phyloP scores from a whole-genome alignment of 2,888 invertebrate genomes.

The Coleophora deauratella region DNA sequence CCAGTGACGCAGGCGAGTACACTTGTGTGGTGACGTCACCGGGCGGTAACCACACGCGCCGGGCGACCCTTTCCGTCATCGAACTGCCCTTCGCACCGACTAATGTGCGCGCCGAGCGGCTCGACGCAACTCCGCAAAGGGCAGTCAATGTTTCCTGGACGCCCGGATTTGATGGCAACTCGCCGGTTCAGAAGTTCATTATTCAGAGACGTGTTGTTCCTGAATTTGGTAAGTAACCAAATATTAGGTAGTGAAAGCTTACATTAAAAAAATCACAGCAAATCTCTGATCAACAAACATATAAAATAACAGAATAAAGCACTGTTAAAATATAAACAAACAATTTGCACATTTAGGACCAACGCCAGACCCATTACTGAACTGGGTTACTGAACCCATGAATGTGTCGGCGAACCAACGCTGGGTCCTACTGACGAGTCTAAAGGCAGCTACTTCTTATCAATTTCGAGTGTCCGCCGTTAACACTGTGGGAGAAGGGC shows the following conservation, averaged over 20 bases:
- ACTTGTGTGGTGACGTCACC: conserved; percentile 91
- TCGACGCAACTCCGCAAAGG: conserved; percentile 78
- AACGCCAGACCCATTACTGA: conserved; percentile 87
- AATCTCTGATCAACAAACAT: no score
- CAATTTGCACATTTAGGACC: conserved; percentile 73
- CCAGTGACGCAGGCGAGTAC: conserved; percentile 95
- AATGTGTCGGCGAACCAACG: conserved; percentile 88
- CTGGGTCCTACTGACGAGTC: conserved; percentile 85
- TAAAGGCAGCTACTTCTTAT: conserved; percentile 96
- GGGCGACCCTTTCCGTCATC: conserved; percentile 86
- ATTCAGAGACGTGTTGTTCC: conserved; percentile 93
- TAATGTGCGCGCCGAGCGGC: conserved; percentile 83
- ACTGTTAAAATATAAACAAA: not conserved
- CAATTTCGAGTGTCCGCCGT: conserved; percentile 98
- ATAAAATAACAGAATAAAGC: no score
- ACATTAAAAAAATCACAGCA: no score
- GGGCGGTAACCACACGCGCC: conserved; percentile 94
- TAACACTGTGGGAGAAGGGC: conserved; percentile 96
- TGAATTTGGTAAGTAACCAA: conserved; percentile 84
- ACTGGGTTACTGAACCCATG: conserved; percentile 91
- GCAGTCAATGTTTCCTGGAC: conserved; percentile 96
- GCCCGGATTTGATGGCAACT: conserved; percentile 97
- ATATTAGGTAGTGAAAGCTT: no score
- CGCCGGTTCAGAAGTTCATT: conserved; percentile 93
- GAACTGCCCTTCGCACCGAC: conserved; percentile 96